Conservation (phyloP, 2,888 invertebrate genomes). For the Zhuqinia jingwanae region DNA sequence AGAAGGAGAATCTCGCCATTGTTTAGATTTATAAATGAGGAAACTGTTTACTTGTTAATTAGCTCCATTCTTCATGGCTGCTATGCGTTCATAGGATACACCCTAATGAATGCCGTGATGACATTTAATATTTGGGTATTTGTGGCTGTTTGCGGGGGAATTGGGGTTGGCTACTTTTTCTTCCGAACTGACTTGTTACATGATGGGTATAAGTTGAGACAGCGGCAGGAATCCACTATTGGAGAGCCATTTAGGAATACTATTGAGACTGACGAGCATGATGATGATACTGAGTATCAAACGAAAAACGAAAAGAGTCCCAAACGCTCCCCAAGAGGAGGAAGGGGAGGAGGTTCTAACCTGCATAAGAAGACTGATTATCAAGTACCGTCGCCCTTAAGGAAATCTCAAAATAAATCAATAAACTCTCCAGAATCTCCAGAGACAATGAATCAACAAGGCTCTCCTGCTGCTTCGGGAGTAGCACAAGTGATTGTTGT, state of each 20-base stretch:
- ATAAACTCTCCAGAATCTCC: no score
- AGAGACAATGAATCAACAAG: no score
- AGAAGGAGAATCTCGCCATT: not conserved
- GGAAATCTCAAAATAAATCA: no score
- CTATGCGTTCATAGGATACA: conserved; percentile 74
- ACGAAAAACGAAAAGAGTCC: conserved; percentile 12
- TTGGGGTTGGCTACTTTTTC: conserved; percentile 75
- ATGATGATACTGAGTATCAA: conserved; percentile 19
- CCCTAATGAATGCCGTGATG: conserved; percentile 78
- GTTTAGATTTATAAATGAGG: no score
- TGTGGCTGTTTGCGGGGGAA: conserved; percentile 68
- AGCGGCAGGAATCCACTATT: no score
- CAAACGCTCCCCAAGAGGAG: conserved; percentile 13
- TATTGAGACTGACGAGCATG: no score
- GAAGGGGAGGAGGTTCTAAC: no score
- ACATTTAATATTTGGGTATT: conserved; percentile 77
- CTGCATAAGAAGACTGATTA: not conserved
- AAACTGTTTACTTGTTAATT: conserved; percentile 43
- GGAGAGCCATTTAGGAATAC: not conserved
- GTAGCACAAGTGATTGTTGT: conserved; percentile 59
- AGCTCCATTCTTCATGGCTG: conserved; percentile 74
- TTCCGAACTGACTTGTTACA: conserved; percentile 70
- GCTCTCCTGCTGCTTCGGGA: not conserved
- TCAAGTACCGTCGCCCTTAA: not conserved
- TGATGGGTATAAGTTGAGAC: no score